Evolutionary conservation across 1,140 invertebrate genomes (phyloP).

Genomic region (Drosophila ficusphila): DNA sequence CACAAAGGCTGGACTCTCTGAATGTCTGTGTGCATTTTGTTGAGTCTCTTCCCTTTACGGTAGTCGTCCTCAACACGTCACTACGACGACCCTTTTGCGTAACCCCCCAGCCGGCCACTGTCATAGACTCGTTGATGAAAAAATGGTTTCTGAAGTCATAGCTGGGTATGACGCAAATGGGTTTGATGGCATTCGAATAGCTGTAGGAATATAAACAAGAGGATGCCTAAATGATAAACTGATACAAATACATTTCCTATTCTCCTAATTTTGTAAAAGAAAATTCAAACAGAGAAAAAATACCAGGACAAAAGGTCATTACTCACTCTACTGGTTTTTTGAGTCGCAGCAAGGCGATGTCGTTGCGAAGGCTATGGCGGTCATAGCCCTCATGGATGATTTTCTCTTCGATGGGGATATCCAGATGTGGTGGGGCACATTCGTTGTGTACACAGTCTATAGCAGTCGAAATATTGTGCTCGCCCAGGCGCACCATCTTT

Average conservation of each 20-base stretch:
- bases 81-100: slow-evolving; percentile 86
- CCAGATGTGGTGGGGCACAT: slow-evolving; percentile 82
- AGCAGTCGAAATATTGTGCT: slow-evolving; percentile 59
- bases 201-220: no score
- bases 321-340: no score
- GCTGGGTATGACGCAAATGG: slow-evolving; percentile 90
- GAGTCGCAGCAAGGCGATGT: slow-evolving; percentile 91
- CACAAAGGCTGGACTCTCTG: no score
- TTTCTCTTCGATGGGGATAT: slow-evolving; percentile 86
- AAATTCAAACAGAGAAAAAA: no score
- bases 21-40: slow-evolving; percentile 87
- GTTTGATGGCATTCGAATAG: no score
- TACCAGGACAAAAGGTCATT: no score
- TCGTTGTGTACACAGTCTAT: slow-evolving; percentile 69
- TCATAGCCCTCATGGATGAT: slow-evolving; percentile 89
- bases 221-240: slow-evolving; percentile 11
- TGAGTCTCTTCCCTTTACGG: slow-evolving; percentile 77
- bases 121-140: no score
- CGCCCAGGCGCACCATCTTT: slow-evolving; percentile 71
- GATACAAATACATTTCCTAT: no score
- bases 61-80: slow-evolving; percentile 35
- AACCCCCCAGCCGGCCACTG: slow-evolving; percentile 93
- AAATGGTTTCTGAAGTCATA: no score
- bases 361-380: slow-evolving; percentile 85
- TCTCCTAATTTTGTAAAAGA: no score